phyloP scores from a whole-genome alignment of 2,797 vertebrate species.

The Coregonus ussuriensis region DNA sequence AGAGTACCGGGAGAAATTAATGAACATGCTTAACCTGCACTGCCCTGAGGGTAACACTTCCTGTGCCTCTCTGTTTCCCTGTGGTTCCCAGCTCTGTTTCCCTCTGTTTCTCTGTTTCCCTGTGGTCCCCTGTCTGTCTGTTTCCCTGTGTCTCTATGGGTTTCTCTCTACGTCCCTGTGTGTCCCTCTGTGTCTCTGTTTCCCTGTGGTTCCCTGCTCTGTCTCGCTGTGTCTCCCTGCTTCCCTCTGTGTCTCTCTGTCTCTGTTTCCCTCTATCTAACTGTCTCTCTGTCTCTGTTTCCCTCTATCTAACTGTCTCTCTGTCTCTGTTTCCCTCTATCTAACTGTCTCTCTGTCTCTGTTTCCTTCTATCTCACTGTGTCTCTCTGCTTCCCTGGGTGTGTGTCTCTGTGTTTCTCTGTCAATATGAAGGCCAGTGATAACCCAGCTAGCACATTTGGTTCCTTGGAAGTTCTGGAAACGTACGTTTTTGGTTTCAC shows the following conservation, averaged over 20 bases:
- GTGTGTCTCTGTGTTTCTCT: neutral
- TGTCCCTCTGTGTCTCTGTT: too few species aligned
- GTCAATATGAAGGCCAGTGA: neutral
- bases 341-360: neutral
- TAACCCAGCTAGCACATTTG: too few species aligned
- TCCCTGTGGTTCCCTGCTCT: too few species aligned
- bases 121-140: neutral
- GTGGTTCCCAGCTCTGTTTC: too few species aligned
- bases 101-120: too few species aligned
- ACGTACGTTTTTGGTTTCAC: too few species aligned
- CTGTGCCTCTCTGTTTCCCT: too few species aligned
- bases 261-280: too few species aligned
- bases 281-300: neutral
- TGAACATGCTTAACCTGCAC: conserved; percentile 67
- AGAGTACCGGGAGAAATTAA: conserved; percentile 61
- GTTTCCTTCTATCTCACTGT: neutral
- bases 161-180: too few species aligned
- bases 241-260: too few species aligned
- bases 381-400: neutral
- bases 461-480: too few species aligned
- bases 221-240: too few species aligned
- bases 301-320: neutral
- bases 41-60: conserved; percentile 44
- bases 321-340: neutral
- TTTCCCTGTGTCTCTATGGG: neutral